These are phyloP conservation scores for Danio choprae DNA, from an alignment of 2,797 vertebrate species.

Conservation along the genomic window DNA sequence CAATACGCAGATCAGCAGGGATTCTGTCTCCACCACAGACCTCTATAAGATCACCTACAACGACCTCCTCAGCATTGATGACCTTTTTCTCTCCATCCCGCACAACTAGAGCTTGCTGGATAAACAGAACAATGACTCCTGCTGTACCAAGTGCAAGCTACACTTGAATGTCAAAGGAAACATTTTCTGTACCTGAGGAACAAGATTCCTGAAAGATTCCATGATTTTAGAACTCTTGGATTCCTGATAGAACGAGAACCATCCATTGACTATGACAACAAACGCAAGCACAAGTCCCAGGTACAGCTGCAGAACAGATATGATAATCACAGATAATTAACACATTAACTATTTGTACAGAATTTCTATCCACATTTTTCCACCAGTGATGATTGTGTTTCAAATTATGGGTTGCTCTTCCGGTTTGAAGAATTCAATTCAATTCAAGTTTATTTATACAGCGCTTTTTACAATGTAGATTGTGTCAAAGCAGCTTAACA, in stretches of 20 bases:
- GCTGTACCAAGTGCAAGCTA: background rate
- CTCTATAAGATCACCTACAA: constrained; percentile 91
- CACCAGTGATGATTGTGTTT: no score
- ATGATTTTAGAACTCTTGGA: constrained; percentile 92
- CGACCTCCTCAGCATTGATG: constrained; percentile 92
- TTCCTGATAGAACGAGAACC: constrained; percentile 93
- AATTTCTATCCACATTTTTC: background rate
- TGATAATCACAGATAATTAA: background rate
- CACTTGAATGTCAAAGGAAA: background rate
- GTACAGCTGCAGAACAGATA: constrained; percentile 79
- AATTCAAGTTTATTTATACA: no score
- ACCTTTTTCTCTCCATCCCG: constrained; percentile 91
- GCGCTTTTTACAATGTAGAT: no score
- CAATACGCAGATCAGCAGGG: constrained; percentile 90
- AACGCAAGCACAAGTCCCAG: constrained; percentile 85
- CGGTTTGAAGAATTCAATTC: no score
- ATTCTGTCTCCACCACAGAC: constrained; percentile 96
- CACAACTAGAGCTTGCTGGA: constrained; percentile 93
- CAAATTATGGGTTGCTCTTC: no score
- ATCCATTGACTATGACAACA: constrained; percentile 90
- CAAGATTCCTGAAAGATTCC: constrained; percentile 92
- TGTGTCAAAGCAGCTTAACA: no score
- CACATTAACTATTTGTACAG: background rate
- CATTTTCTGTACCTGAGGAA: constrained; percentile 82
- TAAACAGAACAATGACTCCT: constrained; percentile 2